Base-by-base conservation (phyloP, 2,888 invertebrate genomes). In the Cactoblastis cactorum region DNA sequence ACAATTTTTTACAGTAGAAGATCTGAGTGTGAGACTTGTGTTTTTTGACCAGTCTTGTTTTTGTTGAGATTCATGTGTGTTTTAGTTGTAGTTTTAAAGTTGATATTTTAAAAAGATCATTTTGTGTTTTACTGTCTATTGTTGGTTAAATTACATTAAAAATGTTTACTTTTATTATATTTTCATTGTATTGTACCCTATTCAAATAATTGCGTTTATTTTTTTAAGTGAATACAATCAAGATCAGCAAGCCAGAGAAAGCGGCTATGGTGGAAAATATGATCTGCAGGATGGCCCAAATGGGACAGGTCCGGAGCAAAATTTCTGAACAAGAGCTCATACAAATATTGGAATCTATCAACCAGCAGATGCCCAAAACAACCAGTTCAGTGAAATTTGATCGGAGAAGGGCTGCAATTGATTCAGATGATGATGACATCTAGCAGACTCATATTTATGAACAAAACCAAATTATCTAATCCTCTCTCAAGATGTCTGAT, bases 201-300 rank as follows among this genome's bases (percentile, higher is more conserved):
- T 15, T 37, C 11, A 9, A 15, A 17, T 15, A 5, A 37, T 15
- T 17, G 2, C 11, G 1, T 18, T 17, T 18, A 1, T 18, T 32
- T 3, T 54, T 91, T 92, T 14, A 80, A 97, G 97, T 99, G 71
- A 98, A 97, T 75, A 99, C 96, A 49, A 91, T 99, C 54, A 95
- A 95, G 74, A 88, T 98, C 45, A 97, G 97, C 58, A 98, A 97
- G 83, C 99, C 99, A 43, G 99, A 98, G 70, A 99, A 98, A 80
- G 99, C 97, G 6, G 93, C 93, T 74, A 95, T 97, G 94, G 95
- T 99, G 51, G 98, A 99, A 90, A 94, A 94, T 61, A 96, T 98
- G 94, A 92, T 99, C 62, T 92, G 98, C 54, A 94, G 95, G 71
- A 98, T 99, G 98, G 98, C 96, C 8, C 95, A 97, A 73, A 92